A percentile compares a stretch with the other conserved stretches of the same genome.
Conservation (phyloP, 1,140 invertebrate genomes). For the Aphelenchoides fujianensis region DNA sequence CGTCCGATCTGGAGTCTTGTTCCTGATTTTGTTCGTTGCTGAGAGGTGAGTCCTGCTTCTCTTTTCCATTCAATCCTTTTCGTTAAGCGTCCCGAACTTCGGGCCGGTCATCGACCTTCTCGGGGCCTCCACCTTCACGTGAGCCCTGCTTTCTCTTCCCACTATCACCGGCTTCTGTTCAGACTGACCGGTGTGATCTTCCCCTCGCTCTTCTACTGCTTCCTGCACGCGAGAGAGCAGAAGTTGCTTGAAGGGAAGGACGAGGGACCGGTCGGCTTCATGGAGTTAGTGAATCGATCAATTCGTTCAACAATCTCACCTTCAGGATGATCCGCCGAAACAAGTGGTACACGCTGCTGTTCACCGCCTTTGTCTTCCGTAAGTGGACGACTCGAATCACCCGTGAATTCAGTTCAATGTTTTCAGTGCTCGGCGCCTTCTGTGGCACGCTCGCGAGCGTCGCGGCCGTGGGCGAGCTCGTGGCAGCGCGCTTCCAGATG, state of each 20-base stretch:
- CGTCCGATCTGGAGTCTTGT: constrained; percentile 16
- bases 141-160: no score
- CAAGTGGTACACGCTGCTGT: not conserved
- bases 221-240: constrained; percentile 19
- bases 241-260: not conserved
- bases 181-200: constrained; percentile 25
- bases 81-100: constrained; percentile 24
- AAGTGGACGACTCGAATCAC: not conserved
- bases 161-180: no score
- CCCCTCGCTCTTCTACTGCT: constrained; percentile 25
- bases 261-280: not conserved
- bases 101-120: constrained; percentile 23
- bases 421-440: not conserved
- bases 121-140: constrained; percentile 26
- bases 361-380: not conserved
- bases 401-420: no score
- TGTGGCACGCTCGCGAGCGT: not conserved
- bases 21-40: constrained; percentile 23
- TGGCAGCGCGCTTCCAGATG: not conserved
- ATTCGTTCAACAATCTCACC: no score
- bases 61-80: no score
- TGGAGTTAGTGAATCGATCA: not conserved
- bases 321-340: not conserved
- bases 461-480: not conserved
- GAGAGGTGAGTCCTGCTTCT: no score